Evolutionary conservation across 2,797 vertebrate genomes (phyloP), one percentile per base, ranked within the genome.

Genomic region (Denticeps clupeoides): DNA sequence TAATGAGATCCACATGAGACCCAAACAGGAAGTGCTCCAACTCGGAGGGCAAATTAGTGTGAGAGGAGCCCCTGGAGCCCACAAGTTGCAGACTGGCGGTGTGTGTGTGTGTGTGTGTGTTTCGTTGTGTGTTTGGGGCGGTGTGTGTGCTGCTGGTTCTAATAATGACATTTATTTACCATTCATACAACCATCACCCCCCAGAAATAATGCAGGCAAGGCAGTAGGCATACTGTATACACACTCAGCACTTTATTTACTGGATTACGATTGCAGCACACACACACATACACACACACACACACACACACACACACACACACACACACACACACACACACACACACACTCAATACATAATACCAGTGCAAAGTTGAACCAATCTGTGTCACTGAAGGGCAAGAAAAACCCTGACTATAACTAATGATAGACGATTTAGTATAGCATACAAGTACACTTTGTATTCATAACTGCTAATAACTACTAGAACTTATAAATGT

Each of bases 1-100:
- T 93, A 93, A 95, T 92, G 85, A 89, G 78, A 87, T 89, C 79
- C 89, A 92, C 77, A 89, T 90, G 88, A 83, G 66, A 77, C 50
- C 58, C 71, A 70, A 61, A 73, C 74, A 89, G 87, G 84, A 92
- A 90, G 83, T 88, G 83, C 82, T 83, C 74, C 69, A 84, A 77
- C 76, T 50, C 25, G 12, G 45, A 53, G 41, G 45, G 33, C 35
- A 49, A 58, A 54, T 53, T 49, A 53, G 46, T 45, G 27, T 45
- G 16, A 49, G 47, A 18, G 45, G 11, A 32, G 28, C 16, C 35
- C 16, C 7, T 27, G 25, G 23, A 28, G 41, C 49, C 38, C 18
- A 42, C 50, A 26, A 29, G 28, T 45, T 19, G 19, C 7, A 13
- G 37, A 19, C 22, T 19, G 4, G 7, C 23, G 10, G 25, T 25